Base-by-base conservation (phyloP, 2,113 vertebrate genomes). In the Artemisiospiza belli region DNA sequence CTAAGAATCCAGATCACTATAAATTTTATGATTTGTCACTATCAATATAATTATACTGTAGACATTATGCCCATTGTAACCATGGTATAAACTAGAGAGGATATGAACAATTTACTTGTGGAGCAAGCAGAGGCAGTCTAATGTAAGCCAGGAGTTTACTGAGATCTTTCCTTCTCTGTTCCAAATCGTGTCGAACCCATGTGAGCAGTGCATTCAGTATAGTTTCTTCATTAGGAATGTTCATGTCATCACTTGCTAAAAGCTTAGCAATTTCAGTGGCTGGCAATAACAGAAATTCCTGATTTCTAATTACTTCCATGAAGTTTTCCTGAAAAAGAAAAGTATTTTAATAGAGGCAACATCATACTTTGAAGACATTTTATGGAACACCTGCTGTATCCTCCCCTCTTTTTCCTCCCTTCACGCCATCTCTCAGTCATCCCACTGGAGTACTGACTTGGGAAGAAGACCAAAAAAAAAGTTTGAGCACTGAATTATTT, bases 191-290 rank as follows among this genome's bases (percentile, higher is more conserved):
- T 67, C 97, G 97, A 80, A 99, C 99, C 99, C 99, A 99, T 0
- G 98, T 98, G 35, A 99, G 98, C 66, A 99, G 97, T 25, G 99
- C 99, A 51, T 98, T 99, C 59, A 99, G 96, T 86, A 99, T 98
- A 1, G 99, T 99, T 97, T 99, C 99, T 95, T 99, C 99, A 37
- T 99, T 98, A 25, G 99, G 99, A 92, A 99, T 99, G 51, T 99
- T 99, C 98, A 99, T 99, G 91, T 99, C 99, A 86, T 99, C 99
- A 31, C 99, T 99, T 37, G 98, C 98, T 95, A 99, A 97, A 73
- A 99, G 98, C 95, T 98, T 99, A 95, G 99, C 98, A 94, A 99
- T 99, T 98, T 99, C 99, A 69, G 97, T 98, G 89, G 98, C 96
- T 35, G 99, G 99, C 61, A 99, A 97, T 86, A 99, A 97, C 11